Evolutionary conservation across 2,113 vertebrate species (phyloP), one percentile per base, ranked within the genome.

Genomic region (Scomber japonicus): DNA sequence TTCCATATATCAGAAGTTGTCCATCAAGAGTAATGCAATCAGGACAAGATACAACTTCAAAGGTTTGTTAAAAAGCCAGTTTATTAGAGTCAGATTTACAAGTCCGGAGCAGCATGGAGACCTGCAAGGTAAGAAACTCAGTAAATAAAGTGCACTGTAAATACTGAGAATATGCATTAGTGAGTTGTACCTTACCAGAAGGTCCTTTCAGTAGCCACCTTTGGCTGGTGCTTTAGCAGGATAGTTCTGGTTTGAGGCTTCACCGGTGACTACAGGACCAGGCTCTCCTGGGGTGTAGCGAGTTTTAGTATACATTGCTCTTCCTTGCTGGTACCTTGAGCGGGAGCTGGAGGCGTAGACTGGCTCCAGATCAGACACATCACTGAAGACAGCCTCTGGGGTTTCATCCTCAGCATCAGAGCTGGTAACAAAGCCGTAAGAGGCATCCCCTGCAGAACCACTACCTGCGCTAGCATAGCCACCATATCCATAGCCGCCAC

Each of bases 301-400:
- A 21, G 46, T 79, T 48, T 62, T 67, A 27, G 67, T 14, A 11
- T 70, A 69, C 1, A 66, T 8, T 1, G 1, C 1, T 19, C 30
- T 73, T 50, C 79, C 82, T 8, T n/a, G 31, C 13, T 53, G 63
- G 68, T 85, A 88, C 27, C 65, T 21, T n/a, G 86, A 82, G 14
- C 73, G 72, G 24, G 63, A 60, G 15, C 56, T 57, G 44, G 49
- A 31, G 24, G 68, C 16, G 46, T 49, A 81, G 35, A 78, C 19
- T 4, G 73, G 80, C 5, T 85, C 46, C 16, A 66, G 63, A 24
- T 45, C 40, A 6, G 55, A 84, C 66, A 76, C 16, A 3, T 84
- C 79, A 21, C 56, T 82, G 54, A 75, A 82, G 46, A 87, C 17
- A 0, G 73, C 44, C 44, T 72, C 17, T 2, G 30, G 27, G 17